Evolutionary conservation across 2,113 vertebrate genomes (phyloP), one percentile per base, ranked within the genome.

Genomic region (Tupaia chinensis): DNA sequence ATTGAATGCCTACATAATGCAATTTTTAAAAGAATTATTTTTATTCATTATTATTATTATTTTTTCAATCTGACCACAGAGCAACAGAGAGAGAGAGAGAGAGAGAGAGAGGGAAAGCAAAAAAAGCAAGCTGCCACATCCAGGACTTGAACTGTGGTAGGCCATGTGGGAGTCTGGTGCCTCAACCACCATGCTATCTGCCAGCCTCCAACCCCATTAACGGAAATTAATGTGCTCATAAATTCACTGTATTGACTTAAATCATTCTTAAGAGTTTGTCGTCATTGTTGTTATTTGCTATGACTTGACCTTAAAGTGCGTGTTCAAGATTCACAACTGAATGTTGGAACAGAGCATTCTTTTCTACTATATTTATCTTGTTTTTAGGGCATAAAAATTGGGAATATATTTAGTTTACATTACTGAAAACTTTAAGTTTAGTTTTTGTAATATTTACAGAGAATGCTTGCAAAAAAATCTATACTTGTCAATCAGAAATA

Each of bases 361-460:
- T 68, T 94, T 11, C 53, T 68, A 63, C 61, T 79, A 63, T 84
- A 13, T 81, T 73, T 56, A 44, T 70, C 13, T 66, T 92, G 17
- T 91, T 91, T 94, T 89, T 34, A 68, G 9, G 53, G 72, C 73
- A 78, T 17, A 85, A 6, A 66, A 54, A 34, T 72, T 81, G 11
- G 9, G 23, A 87, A 20, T 83, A 44, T 83, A 83, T 95, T 82
- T 96, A 17, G 17, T 68, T 94, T 92, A 25, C 53, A 65, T 54
- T 95, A 44, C 70, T 81, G 9, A 22, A 65, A 85, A 85, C 25
- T 29, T 34, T 76, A 74, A 85, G 29, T 76, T 87, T 74, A 29
- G 58, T 93, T 79, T 92, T 68, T 23, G 5, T 78, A 84, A 27
- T 84, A 78, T 82, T 93, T 83, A 56, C 29, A 90, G 79, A 93